Evolutionary conservation across 2,113 vertebrate species (phyloP).

Genomic region (Poeciliopsis retropinna): DNA sequence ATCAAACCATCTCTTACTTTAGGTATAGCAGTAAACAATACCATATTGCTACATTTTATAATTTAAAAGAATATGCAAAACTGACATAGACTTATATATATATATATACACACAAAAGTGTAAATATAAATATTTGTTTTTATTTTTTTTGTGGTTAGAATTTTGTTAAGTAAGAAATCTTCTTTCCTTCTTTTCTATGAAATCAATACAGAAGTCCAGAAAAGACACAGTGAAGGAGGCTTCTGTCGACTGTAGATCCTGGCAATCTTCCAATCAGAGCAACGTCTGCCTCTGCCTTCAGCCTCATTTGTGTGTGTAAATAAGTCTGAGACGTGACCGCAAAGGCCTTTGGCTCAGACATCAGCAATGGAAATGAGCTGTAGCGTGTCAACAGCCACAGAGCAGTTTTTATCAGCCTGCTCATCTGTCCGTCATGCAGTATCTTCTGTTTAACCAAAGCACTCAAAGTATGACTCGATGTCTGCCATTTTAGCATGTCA

Average conservation of each 20-base stretch:
- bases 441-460: conserved; percentile 5
- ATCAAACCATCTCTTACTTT: conserved; percentile 4
- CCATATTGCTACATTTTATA: too few relatives aligned
- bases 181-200: background rate
- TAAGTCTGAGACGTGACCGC: conserved; percentile 57
- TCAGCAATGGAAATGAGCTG: conserved; percentile 70
- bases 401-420: conserved; percentile 66
- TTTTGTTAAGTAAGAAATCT: background rate
- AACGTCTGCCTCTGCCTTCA: conserved; percentile 37
- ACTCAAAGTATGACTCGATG: background rate
- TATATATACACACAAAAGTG: too few relatives aligned
- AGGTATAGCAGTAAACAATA: background rate
- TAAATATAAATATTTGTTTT: background rate
- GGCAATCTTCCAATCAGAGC: conserved; percentile 34
- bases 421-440: conserved; percentile 37
- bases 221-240: conserved; percentile 5
- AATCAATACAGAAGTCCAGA: conserved; percentile 10
- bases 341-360: conserved; percentile 43
- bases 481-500: background rate
- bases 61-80: background rate
- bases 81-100: background rate
- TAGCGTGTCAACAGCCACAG: conserved; percentile 60
- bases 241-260: conserved; percentile 24
- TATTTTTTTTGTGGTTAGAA: background rate
- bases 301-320: conserved; percentile 80